phyloP scores from a whole-genome alignment of 2,797 vertebrate species.

The Sebastes taczanowskii region DNA sequence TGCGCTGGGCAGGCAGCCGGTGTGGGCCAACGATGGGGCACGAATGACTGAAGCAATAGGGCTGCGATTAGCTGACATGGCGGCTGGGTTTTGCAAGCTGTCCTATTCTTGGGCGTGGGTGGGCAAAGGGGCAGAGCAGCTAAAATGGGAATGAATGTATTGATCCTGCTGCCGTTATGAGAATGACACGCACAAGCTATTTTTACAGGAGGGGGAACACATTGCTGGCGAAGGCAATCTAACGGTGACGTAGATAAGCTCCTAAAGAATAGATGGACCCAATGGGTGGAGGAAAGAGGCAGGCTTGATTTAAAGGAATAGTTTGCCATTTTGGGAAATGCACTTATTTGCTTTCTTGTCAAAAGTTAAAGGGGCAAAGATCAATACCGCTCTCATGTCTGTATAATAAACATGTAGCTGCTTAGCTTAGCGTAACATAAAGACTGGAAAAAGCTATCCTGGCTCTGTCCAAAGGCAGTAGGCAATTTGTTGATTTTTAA shows the following conservation, averaged over 20 bases:
- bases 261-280: conserved; percentile 20
- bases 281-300: not conserved
- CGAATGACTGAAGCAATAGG: conserved; percentile 74
- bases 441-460: not conserved
- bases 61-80: conserved; percentile 83
- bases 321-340: not conserved
- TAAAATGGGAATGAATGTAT: conserved; percentile 84
- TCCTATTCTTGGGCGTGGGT: conserved; percentile 75
- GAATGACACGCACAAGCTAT: conserved; percentile 82
- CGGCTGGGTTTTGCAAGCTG: conserved; percentile 83
- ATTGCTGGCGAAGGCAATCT: conserved; percentile 74
- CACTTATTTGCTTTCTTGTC: not conserved
- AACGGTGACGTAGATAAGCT: conserved; percentile 76
- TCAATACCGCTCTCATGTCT: not conserved
- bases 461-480: too few species aligned
- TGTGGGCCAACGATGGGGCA: conserved; percentile 64
- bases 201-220: conserved; percentile 80
- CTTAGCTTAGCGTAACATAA: not conserved
- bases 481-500: too few species aligned
- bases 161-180: conserved; percentile 78
- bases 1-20: conserved; percentile 64
- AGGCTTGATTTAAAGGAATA: conserved; percentile 10
- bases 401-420: fast-evolving
- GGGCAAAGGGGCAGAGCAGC: conserved; percentile 71
- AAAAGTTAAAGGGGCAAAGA: not conserved